Conservation (phyloP, 92 coral and sea anemone genomes). For the Parazoanthus swiftii region DNA sequence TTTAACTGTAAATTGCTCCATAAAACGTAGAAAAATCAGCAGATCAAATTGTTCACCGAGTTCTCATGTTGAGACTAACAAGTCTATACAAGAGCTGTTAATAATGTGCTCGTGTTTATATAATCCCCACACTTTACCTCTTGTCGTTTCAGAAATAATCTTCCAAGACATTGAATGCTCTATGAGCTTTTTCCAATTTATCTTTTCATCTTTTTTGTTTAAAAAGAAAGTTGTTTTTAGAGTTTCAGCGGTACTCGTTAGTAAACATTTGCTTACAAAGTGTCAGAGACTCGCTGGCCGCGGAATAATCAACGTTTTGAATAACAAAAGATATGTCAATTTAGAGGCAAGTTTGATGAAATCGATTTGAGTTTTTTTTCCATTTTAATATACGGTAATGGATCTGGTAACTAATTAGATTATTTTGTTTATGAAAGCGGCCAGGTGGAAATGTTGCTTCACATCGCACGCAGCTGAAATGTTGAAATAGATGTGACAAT, state of each 20-base stretch:
- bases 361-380: slow-evolving; percentile 29
- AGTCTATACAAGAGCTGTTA: not conserved
- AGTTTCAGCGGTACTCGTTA: slow-evolving; percentile 53
- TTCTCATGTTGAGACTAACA: not conserved
- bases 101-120: not conserved
- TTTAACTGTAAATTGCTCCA: slow-evolving; percentile 12
- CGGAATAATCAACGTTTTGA: slow-evolving; percentile 7
- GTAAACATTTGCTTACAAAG: slow-evolving; percentile 22
- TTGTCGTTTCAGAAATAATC: not conserved
- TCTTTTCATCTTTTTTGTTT: slow-evolving; percentile 50
- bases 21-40: slow-evolving; percentile 36
- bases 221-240: slow-evolving; percentile 38
- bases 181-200: slow-evolving; percentile 23
- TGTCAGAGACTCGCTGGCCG: slow-evolving; percentile 18
- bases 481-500: slow-evolving; percentile 59
- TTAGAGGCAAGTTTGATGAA: slow-evolving; percentile 48
- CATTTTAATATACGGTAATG: slow-evolving; percentile 58
- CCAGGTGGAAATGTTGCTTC: slow-evolving; percentile 71
- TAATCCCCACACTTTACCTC: not conserved
- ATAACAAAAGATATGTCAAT: slow-evolving; percentile 35
- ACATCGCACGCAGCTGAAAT: slow-evolving; percentile 63
- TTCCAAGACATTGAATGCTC: not conserved
- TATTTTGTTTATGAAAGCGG: slow-evolving; percentile 67
- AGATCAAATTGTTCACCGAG: not conserved
- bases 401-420: slow-evolving; percentile 68